phyloP scores from a whole-genome alignment of 2,113 vertebrate genomes.

The Odocoileus hemionus region DNA sequence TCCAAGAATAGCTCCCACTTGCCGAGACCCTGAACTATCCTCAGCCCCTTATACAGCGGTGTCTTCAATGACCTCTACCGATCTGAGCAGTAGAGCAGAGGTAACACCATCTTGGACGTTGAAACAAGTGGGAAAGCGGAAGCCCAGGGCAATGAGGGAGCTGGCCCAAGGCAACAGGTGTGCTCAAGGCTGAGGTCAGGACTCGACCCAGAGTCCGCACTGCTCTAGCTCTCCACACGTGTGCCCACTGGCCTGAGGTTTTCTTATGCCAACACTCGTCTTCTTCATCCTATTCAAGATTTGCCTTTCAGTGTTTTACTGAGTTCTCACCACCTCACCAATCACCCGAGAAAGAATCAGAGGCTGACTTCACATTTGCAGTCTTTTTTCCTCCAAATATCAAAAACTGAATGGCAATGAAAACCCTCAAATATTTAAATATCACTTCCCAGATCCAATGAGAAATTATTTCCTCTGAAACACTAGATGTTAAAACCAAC shows the following conservation, averaged over 20 bases:
- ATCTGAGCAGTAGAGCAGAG: not conserved
- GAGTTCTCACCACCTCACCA: not conserved
- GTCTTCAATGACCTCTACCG: not conserved
- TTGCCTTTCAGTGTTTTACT: not conserved
- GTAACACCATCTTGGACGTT: not conserved
- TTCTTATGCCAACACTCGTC: not conserved
- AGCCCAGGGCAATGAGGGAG: not conserved
- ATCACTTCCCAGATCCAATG: not conserved
- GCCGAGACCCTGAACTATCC: not conserved
- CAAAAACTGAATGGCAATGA: not conserved
- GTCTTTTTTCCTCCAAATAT: not conserved
- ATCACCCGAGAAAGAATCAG: not conserved
- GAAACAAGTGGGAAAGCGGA: not conserved
- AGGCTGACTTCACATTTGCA: not conserved
- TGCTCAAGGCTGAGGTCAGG: not conserved
- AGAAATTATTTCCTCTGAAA: conserved; percentile 23
- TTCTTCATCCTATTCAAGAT: not conserved
- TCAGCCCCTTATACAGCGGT: not conserved
- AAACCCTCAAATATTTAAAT: not conserved
- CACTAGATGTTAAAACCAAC: not conserved
- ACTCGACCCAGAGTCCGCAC: not conserved
- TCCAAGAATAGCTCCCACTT: not conserved
- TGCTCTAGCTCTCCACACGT: not conserved
- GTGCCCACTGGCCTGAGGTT: not conserved
- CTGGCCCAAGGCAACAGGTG: not conserved